These are phyloP conservation scores for Mastomys natalensis DNA, from an alignment of 2,113 vertebrate genomes.

Conservation along the genomic window DNA sequence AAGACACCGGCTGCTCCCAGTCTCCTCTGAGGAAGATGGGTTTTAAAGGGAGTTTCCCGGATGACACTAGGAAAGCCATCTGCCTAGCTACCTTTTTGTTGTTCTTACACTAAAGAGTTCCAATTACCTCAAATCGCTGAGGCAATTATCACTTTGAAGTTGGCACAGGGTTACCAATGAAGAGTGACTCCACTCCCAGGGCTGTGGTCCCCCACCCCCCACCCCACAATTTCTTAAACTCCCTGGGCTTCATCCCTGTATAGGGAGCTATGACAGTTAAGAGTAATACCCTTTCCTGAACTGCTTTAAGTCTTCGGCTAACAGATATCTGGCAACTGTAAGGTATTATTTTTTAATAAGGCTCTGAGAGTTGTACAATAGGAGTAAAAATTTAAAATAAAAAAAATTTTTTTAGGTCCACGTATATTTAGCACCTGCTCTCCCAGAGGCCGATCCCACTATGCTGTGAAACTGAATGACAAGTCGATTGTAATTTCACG, in stretches of 20 bases:
- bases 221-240: not conserved
- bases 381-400: not conserved
- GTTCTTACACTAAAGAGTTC: not conserved
- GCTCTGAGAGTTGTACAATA: not conserved
- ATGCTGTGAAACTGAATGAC: conserved; percentile 62
- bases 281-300: not conserved
- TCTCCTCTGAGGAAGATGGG: not conserved
- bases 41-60: not conserved
- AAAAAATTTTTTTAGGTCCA: not conserved
- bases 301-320: not conserved
- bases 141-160: not conserved
- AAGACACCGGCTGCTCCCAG: not conserved
- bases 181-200: not conserved
- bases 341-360: not conserved
- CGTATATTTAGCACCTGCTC: conserved; percentile 64
- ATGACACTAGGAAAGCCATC: not conserved
- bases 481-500: conserved; percentile 76
- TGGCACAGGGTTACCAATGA: not conserved
- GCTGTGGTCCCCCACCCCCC: too few species aligned
- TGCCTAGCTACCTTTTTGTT: not conserved
- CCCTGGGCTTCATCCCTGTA: not conserved
- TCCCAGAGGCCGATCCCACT: conserved; percentile 58
- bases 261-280: not conserved
- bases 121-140: not conserved
- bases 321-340: not conserved